Base-by-base conservation (phyloP, 2,113 vertebrate species). In the Nannobrachium achirus region DNA sequence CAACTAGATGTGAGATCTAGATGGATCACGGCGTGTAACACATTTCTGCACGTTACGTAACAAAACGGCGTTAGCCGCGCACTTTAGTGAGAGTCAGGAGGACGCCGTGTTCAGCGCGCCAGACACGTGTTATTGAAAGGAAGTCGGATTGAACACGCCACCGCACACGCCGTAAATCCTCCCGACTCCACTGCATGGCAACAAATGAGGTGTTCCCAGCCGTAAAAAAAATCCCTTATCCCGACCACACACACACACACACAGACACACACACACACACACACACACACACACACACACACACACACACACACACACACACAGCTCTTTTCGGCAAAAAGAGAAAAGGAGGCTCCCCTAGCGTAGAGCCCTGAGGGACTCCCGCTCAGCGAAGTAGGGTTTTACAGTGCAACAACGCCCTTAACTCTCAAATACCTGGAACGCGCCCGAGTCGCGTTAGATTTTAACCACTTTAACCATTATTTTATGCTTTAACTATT, bases 51-150 rank as follows among this genome's bases (percentile, higher is more conserved):
- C 13, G 2, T 48, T 13, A 2, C 6, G 25, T 48, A 6, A n/a
- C n/a, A n/a, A n/a, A n/a, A n/a, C n/a, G n/a, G n/a, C n/a, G n/a
- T n/a, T n/a, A n/a, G n/a, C 11, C 13, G 38, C 16, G 2, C 39
- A 48, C 25, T 63, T 63, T 38, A 41, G 15, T 20, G 40, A 45
- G 49, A 41, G 76, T 16, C 25, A 33, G 25, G 25, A 33, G 25
- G 25, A 80, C 58, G 38, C 51, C 4, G 9, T 66, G 83, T 86
- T 48, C 79, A 67, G 56, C 56, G 45, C 25, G n/a, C 19, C 55
- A 63, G 42, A 64, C 48, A 68, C 33, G 40, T 50, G 33, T 18
- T 41, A 10, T 1, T 72, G 10, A 52, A 33, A 39, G 44, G 50
- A 66, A 65, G 40, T 49, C 15, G 71, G 59, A 40, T 39, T 53